These are phyloP conservation scores for Diploscapter pachys DNA, from an alignment of 1,140 invertebrate genomes.

Conservation along the genomic window DNA sequence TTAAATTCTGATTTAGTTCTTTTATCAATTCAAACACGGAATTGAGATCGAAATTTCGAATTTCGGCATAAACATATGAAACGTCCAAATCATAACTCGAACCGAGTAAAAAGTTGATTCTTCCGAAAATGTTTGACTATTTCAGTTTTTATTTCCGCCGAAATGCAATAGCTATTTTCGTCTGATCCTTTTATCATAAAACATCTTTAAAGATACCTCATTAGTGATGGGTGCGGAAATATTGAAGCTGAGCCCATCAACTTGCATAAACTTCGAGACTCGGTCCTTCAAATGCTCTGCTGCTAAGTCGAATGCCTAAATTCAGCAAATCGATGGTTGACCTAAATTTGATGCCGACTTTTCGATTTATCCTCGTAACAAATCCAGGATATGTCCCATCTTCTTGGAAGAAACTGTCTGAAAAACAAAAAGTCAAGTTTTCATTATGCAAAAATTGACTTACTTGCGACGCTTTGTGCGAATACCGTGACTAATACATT, in stretches of 20 bases:
- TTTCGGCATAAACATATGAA: background rate
- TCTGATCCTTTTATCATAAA: background rate
- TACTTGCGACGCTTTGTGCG: conserved; percentile 16
- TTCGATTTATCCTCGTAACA: conserved; percentile 38
- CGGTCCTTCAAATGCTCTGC: conserved; percentile 46
- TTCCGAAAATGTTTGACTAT: too few relatives aligned
- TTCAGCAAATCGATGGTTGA: too few relatives aligned
- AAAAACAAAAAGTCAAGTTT: background rate
- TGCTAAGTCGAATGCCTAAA: conserved; percentile 35
- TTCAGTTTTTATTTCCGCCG: too few relatives aligned
- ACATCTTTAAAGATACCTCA: conserved; percentile 25
- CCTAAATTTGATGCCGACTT: too few relatives aligned
- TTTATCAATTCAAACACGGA: background rate
- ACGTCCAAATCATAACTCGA: background rate
- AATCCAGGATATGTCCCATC: conserved; percentile 42
- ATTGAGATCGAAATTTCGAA: background rate
- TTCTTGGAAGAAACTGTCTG: conserved; percentile 44
- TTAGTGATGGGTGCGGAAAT: conserved; percentile 43
- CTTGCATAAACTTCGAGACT: conserved; percentile 54
- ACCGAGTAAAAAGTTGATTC: too few relatives aligned
- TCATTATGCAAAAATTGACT: background rate
- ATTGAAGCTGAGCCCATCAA: conserved; percentile 50
- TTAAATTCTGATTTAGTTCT: background rate
- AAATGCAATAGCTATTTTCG: too few relatives aligned
- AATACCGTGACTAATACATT: too few relatives aligned